These are phyloP conservation scores for Meteorus cinctellus DNA, from an alignment of 2,888 invertebrate genomes.

Conservation along the genomic window DNA sequence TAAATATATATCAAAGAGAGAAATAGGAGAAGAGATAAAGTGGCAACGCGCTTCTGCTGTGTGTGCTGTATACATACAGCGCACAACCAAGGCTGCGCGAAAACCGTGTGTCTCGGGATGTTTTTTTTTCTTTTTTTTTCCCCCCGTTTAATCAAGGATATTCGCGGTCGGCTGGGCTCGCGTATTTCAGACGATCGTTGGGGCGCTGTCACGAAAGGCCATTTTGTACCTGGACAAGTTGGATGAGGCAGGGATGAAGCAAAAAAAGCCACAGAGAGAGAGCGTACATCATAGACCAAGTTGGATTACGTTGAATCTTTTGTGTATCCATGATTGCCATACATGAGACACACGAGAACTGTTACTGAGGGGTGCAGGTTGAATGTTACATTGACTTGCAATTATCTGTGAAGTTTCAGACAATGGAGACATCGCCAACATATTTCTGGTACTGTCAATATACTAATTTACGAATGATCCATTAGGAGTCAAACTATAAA, in stretches of 20 bases:
- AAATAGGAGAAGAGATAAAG: background rate
- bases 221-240: conserved; percentile 39
- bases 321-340: background rate
- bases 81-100: conserved; percentile 33
- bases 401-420: background rate
- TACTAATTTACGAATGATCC: too few species aligned
- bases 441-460: background rate
- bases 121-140: conserved; percentile 55
- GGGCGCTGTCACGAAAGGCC: conserved; percentile 37
- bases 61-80: conserved; percentile 17
- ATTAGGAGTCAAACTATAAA: too few species aligned
- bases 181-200: conserved; percentile 42
- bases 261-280: conserved; percentile 22
- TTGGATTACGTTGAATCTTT: conserved; percentile 28
- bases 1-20: conserved; percentile 26
- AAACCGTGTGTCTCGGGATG: conserved; percentile 42
- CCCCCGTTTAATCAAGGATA: conserved; percentile 72
- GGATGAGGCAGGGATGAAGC: conserved; percentile 9
- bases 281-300: conserved; percentile 22
- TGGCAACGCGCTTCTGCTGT: background rate
- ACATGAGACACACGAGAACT: background rate
- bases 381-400: background rate
- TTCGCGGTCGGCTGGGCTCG: conserved; percentile 68
- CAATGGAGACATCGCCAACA: background rate
- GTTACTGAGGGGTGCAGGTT: background rate